Conservation (phyloP, 2,888 invertebrate genomes). For the Oasisia sp. region DNA sequence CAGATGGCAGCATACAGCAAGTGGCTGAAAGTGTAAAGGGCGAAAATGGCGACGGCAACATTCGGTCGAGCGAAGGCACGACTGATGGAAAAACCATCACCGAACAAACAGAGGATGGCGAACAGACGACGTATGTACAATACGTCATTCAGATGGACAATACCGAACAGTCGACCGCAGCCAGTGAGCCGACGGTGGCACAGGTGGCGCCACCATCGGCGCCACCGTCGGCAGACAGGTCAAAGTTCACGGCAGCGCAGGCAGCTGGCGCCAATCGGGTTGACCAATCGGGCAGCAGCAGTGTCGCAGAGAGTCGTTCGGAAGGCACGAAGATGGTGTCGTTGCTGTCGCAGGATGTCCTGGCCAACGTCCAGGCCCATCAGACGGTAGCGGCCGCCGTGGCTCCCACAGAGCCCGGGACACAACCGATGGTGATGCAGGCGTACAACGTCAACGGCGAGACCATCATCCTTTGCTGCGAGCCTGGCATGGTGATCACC, state of each 20-base stretch:
- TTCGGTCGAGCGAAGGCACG: not conserved
- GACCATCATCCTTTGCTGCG: not conserved
- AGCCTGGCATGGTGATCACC: not conserved
- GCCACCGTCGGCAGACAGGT: not conserved
- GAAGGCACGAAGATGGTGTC: not conserved
- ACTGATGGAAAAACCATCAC: not conserved
- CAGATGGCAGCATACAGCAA: constrained; percentile 20
- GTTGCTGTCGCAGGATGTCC: not conserved
- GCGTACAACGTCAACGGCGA: not conserved
- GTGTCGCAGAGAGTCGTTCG: not conserved
- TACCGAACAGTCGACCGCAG: not conserved
- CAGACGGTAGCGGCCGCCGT: not conserved
- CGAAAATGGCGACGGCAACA: not conserved
- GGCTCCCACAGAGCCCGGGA: not conserved
- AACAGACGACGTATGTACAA: not conserved
- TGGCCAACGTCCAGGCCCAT: not conserved
- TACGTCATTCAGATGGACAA: not conserved
- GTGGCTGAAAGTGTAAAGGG: not conserved
- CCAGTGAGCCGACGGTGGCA: not conserved
- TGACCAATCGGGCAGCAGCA: not conserved
- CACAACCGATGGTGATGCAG: not conserved
- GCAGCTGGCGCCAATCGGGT: not conserved
- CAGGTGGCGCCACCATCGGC: not conserved
- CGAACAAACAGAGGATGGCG: not conserved
- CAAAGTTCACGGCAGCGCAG: not conserved